These are phyloP conservation scores for Thaleichthys pacificus DNA, from an alignment of 2,797 vertebrate genomes.

Conservation along the genomic window DNA sequence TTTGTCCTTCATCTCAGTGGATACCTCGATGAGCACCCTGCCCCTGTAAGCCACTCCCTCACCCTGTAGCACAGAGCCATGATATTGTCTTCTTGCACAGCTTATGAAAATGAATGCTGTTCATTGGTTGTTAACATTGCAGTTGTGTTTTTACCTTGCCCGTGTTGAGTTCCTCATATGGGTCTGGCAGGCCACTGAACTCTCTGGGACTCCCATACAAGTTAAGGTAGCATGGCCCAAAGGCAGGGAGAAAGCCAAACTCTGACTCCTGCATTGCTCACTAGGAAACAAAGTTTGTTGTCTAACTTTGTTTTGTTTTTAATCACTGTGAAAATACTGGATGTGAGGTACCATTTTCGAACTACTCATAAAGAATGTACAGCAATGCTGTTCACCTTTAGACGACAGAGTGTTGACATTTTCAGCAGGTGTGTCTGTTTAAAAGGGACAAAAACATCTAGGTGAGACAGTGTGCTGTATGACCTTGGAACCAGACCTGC, in stretches of 20 bases:
- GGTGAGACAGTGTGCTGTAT: background rate
- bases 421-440: conserved; percentile 80
- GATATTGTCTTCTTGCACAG: background rate
- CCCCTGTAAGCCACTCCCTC: conserved; percentile 95
- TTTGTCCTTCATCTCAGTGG: conserved; percentile 85
- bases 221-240: conserved; percentile 95
- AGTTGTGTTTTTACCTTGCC: conserved; percentile 80
- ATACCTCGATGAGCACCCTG: conserved; percentile 87
- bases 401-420: conserved; percentile 72
- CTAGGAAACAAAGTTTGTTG: conserved; percentile 57
- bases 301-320: too few species aligned
- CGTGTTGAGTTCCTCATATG: conserved; percentile 90
- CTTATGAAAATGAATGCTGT: too few species aligned
- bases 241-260: conserved; percentile 95
- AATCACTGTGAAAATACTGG: too few species aligned
- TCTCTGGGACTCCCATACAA: conserved; percentile 95
- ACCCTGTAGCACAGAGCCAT: conserved; percentile 73
- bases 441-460: conserved; percentile 52
- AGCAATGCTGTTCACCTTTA: conserved; percentile 73
- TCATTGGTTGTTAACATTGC: too few species aligned
- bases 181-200: conserved; percentile 89
- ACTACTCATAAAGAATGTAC: background rate
- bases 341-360: too few species aligned
- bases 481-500: too few species aligned
- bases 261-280: conserved; percentile 81